Percentiles rank a stretch among this genome's conserved stretches.
These are phyloP conservation scores for Spea hammondii DNA, from an alignment of 2,797 vertebrate species.

Conservation along the genomic window DNA sequence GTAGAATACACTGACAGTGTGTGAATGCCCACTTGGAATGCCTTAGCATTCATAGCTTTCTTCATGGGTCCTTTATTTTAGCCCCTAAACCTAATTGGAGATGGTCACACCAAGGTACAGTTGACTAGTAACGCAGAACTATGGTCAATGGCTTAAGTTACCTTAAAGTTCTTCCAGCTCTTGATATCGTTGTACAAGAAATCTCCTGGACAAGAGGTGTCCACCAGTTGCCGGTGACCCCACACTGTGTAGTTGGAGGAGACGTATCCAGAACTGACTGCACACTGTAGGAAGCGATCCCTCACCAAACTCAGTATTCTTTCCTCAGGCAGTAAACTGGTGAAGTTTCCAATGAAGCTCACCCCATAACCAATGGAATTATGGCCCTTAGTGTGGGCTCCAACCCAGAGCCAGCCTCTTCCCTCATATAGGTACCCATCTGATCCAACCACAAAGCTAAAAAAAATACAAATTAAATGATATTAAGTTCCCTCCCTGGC, in stretches of 20 bases:
- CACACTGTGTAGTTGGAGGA: conserved; percentile 68
- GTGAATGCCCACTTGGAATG: no score
- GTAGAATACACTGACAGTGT: no score
- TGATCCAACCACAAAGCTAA: conserved; percentile 83
- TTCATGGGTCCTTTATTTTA: no score
- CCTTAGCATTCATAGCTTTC: no score
- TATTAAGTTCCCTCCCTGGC: no score
- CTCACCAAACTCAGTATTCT: conserved; percentile 66
- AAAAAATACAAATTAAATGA: neutral
- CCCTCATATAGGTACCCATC: conserved; percentile 89
- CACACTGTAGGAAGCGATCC: conserved; percentile 70
- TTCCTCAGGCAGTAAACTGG: conserved; percentile 60
- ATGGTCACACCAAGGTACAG: neutral
- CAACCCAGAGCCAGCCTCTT: conserved; percentile 76
- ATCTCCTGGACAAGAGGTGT: conserved; percentile 77
- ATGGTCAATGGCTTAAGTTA: conserved; percentile 47
- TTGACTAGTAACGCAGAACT: neutral
- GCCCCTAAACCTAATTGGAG: no score
- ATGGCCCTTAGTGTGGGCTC: conserved; percentile 77
- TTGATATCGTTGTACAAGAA: conserved; percentile 75
- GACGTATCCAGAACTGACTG: conserved; percentile 64
- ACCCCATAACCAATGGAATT: conserved; percentile 78
- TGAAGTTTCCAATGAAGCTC: conserved; percentile 83
- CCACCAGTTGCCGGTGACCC: conserved; percentile 80
- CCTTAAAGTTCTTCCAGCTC: conserved; percentile 75